A percentile compares a stretch with the other conserved stretches of the same genome.
Conservation (phyloP, 2,888 invertebrate species). For the Sialis fuliginosa region DNA sequence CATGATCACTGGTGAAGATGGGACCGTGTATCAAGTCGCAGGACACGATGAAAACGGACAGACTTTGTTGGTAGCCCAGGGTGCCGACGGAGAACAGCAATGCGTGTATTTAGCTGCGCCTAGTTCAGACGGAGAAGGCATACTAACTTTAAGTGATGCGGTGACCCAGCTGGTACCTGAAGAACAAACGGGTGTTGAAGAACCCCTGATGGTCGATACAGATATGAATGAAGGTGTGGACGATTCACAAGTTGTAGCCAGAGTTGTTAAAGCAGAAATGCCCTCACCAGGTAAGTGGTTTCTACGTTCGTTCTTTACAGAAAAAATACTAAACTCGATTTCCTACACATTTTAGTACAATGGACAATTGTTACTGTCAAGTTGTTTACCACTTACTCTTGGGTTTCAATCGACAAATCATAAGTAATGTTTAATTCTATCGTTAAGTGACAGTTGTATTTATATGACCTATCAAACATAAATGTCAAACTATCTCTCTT, state of each 20-base stretch:
- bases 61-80: conserved; percentile 54
- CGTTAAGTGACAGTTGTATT: too few relatives aligned
- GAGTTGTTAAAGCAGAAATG: conserved; percentile 68
- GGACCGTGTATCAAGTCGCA: conserved; percentile 59
- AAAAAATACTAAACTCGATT: too few relatives aligned
- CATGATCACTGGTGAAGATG: conserved; percentile 68
- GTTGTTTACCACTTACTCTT: too few relatives aligned
- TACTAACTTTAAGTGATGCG: conserved; percentile 18
- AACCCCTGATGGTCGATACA: conserved; percentile 34
- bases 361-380: too few relatives aligned
- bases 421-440: too few relatives aligned
- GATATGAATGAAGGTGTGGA: conserved; percentile 37
- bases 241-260: conserved; percentile 67
- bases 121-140: conserved; percentile 10
- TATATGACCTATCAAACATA: too few relatives aligned
- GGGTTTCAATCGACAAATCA: too few relatives aligned
- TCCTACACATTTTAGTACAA: too few relatives aligned
- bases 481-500: too few relatives aligned
- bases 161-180: conserved; percentile 18
- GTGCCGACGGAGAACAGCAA: conserved; percentile 57
- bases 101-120: conserved; percentile 40
- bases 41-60: conserved; percentile 69
- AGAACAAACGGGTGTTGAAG: conserved; percentile 20
- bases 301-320: too few relatives aligned
- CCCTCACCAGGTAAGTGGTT: conserved; percentile 54